Evolutionary conservation across 1,140 invertebrate genomes (phyloP), one percentile per base, ranked within the genome.

Genomic region (Brachionus paranguensis): DNA sequence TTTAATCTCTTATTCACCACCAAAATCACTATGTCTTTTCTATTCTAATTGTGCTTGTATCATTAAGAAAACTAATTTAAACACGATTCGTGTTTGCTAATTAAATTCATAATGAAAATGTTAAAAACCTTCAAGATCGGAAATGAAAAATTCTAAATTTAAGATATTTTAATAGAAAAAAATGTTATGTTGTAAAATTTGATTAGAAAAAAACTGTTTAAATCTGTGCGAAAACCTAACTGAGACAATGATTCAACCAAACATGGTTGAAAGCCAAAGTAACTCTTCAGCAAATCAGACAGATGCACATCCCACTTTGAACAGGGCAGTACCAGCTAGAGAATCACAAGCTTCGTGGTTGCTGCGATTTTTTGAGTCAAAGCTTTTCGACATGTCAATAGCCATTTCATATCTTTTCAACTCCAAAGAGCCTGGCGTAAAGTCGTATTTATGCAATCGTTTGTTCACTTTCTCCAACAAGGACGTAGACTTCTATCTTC

Each of bases 331-430:
- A 14, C 11, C 14, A 72, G 41, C n/a, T 43, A 72, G 20, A 43
- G 68, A 72, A 20, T 72, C 68, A 7, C 78, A 68, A 41, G 17
- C 50, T 85, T 92, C 91, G 8, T 91, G 93, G 89, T 91, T 99
- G 74, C 90, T 98, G 84, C 91, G 96, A 86, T 91, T 99, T 86
- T 97, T 99, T 87, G 96, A 99, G 89, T 97, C 96, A 85, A 95
- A 95, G 91, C 91, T 97, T 81, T 99, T 99, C 89, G 95, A 98
- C 88, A 97, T 98, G 92, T 95, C 95, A 84, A 97, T 98, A 92
- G 96, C 96, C 27, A 95, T 99, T 87, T 95, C 94, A 87, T 98
- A 99, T 92, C 91, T 99, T 45, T 98, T 96, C 88, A 97, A 97
- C 88, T 97, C 96, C n/a, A 98, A 98, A 85, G 96, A 99, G 89